Conservation (phyloP, 2,797 vertebrate genomes). For the Oceanodroma leucorhoa region DNA sequence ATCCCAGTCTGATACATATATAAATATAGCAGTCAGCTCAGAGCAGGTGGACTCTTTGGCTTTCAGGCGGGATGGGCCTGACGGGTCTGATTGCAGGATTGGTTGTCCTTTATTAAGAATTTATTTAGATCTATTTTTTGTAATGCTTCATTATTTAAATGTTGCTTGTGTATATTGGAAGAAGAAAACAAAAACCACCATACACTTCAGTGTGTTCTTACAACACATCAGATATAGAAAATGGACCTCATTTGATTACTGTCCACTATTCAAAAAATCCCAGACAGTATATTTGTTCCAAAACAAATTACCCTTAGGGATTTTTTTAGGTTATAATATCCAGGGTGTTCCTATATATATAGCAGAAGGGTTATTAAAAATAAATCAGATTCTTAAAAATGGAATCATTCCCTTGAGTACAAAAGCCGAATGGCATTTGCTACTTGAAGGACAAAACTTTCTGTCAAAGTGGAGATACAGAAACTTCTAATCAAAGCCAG, state of each 20-base stretch:
- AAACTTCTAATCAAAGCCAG: background rate
- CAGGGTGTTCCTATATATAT: slow-evolving; percentile 15
- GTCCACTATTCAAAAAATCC: slow-evolving; percentile 4
- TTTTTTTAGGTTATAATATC: slow-evolving; percentile 28
- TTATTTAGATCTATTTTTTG: background rate
- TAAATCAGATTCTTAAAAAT: slow-evolving; percentile 27
- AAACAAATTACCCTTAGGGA: background rate
- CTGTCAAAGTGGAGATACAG: background rate
- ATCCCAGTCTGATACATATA: background rate
- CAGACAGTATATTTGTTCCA: background rate
- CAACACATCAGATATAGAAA: background rate
- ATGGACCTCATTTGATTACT: background rate
- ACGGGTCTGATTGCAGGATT: background rate
- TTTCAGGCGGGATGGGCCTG: background rate
- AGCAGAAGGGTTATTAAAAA: slow-evolving; percentile 36
- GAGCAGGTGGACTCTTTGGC: slow-evolving; percentile 45
- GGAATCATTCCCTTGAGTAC: background rate
- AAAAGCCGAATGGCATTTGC: background rate
- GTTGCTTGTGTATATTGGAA: background rate
- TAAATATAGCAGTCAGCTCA: slow-evolving; percentile 30
- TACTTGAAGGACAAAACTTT: background rate
- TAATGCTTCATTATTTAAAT: background rate
- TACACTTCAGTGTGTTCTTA: background rate
- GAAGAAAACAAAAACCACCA: background rate
- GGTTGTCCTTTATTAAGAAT: background rate